Conservation (phyloP, 2,888 invertebrate genomes). For the Rhodophaea formosa region DNA sequence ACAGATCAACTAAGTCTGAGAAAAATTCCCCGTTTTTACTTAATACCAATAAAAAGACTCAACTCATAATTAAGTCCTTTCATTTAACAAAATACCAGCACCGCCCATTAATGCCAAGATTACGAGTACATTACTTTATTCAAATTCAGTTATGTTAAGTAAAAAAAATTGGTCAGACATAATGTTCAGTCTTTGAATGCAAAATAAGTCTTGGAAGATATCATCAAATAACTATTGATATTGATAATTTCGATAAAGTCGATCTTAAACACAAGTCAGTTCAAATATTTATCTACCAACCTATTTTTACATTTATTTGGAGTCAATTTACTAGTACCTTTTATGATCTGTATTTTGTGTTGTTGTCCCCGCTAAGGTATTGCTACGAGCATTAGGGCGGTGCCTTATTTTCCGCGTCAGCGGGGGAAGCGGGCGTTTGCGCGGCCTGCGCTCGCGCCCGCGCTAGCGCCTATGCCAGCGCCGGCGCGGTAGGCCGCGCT, state of each 20-base stretch:
- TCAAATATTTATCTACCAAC: background rate
- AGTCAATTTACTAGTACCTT: background rate
- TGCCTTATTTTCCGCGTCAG: slow-evolving; percentile 43
- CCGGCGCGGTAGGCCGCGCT: slow-evolving; percentile 74
- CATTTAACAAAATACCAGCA: background rate
- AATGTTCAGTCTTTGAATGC: slow-evolving; percentile 42
- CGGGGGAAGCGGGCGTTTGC: slow-evolving; percentile 53
- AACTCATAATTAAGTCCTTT: background rate
- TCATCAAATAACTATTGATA: slow-evolving; percentile 21
- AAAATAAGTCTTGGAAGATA: slow-evolving; percentile 29
- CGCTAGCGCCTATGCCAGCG: slow-evolving; percentile 71
- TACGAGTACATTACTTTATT: background rate
- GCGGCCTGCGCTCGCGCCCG: slow-evolving; percentile 65
- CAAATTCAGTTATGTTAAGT: background rate
- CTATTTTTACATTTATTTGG: background rate
- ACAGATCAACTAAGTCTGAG: background rate
- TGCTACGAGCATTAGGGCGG: slow-evolving; percentile 40
- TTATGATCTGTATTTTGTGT: background rate
- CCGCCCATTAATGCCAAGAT: slow-evolving; percentile 11
- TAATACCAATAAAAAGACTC: background rate
- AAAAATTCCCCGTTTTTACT: background rate
- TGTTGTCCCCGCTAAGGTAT: slow-evolving; percentile 23
- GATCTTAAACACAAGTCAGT: background rate
- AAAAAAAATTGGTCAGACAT: slow-evolving; percentile 35
- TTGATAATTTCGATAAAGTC: background rate